Evolutionary conservation across 2,797 vertebrate species (phyloP).

Genomic region (Serranus cabrilla): DNA sequence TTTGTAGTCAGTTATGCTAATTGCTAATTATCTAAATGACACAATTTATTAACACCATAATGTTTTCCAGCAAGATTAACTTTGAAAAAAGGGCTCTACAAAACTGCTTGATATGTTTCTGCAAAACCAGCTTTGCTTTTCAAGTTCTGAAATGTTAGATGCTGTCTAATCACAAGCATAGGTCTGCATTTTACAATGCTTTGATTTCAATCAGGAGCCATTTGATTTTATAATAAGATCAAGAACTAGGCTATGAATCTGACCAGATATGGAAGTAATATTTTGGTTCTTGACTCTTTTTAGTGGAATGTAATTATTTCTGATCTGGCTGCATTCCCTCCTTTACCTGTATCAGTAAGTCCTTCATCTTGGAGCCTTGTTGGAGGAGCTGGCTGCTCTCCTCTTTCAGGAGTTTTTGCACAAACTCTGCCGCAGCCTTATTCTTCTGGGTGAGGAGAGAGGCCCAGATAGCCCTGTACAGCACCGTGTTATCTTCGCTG

Average conservation of each 20-base stretch:
- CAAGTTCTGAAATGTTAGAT: too few relatives aligned
- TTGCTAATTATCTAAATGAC: background rate
- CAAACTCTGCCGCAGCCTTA: slow-evolving; percentile 87
- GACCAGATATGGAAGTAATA: too few relatives aligned
- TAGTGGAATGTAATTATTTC: slow-evolving; percentile 11
- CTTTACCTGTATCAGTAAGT: slow-evolving; percentile 88
- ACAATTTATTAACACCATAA: background rate
- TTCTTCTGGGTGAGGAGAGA: slow-evolving; percentile 93
- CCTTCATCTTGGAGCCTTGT: slow-evolving; percentile 91
- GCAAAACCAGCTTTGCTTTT: too few relatives aligned
- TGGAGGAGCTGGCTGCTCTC: slow-evolving; percentile 89
- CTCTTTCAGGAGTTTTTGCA: slow-evolving; percentile 90
- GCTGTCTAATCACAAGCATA: background rate
- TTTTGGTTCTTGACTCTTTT: background rate
- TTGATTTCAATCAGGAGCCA: background rate
- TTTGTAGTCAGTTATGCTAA: background rate
- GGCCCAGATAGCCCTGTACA: slow-evolving; percentile 93
- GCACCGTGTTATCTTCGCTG: slow-evolving; percentile 89
- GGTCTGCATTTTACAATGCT: background rate
- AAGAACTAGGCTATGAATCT: background rate
- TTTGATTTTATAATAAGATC: background rate
- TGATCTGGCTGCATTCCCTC: background rate
- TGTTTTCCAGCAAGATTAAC: background rate
- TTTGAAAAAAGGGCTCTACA: background rate
- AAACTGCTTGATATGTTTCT: too few relatives aligned